Evolutionary conservation across 64 coral and sea anemone species (phyloP).

Genomic region (Cladopsammia gracilis): DNA sequence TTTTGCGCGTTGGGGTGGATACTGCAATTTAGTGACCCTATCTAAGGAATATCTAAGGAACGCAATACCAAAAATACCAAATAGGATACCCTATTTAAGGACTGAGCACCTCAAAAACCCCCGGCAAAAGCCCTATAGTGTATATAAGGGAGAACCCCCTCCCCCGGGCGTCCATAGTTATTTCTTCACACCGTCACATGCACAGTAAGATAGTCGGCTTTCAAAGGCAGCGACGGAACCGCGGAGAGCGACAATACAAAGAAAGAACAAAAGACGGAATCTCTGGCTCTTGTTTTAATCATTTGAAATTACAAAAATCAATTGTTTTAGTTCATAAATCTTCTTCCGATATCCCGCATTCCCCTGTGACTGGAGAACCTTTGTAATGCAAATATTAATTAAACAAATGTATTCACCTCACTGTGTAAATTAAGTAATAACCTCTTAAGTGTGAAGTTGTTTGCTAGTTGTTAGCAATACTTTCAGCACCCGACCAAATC

Average conservation of each 20-base stretch:
- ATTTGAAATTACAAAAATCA: not conserved
- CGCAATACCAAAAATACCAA: too few species aligned
- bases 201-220: too few species aligned
- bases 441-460: conserved; percentile 25
- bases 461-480: not conserved
- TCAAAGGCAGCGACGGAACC: not conserved
- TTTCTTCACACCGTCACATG: too few species aligned
- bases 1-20: too few species aligned
- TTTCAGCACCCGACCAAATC: not conserved
- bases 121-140: too few species aligned
- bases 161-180: too few species aligned
- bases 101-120: too few species aligned
- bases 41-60: too few species aligned
- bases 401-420: conserved; percentile 5
- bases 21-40: too few species aligned
- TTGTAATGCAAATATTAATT: conserved; percentile 17
- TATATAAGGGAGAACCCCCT: too few species aligned
- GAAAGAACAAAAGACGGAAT: not conserved
- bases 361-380: not conserved
- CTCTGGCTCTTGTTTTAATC: not conserved
- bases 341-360: not conserved
- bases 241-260: not conserved
- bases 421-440: conserved; percentile 24
- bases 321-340: not conserved
- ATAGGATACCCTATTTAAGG: too few species aligned